These are phyloP conservation scores for Zoanthus gigantus DNA, from an alignment of 92 coral and sea anemone species.

Conservation along the genomic window DNA sequence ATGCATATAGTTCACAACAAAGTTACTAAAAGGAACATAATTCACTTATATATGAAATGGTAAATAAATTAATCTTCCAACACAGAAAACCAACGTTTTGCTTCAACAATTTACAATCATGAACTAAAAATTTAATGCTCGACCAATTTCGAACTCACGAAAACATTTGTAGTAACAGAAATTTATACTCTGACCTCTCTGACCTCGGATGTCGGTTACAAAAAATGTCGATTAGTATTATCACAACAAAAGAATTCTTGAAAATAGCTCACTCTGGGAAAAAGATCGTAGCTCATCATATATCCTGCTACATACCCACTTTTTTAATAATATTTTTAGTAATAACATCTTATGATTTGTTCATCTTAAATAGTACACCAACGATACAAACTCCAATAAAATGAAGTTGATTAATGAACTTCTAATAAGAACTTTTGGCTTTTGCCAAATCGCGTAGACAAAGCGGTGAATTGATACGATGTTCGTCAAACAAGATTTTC, in stretches of 20 bases:
- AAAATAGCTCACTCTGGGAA: neutral
- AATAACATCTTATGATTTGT: neutral
- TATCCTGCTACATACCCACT: neutral
- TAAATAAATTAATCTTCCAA: too few relatives aligned
- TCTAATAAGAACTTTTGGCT: neutral
- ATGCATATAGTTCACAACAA: too few relatives aligned
- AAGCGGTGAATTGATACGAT: neutral
- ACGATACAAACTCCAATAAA: neutral
- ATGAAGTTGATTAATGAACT: neutral
- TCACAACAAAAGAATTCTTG: neutral
- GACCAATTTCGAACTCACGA: neutral
- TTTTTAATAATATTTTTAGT: neutral
- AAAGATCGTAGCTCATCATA: neutral
- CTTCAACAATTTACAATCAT: neutral
- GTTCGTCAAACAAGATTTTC: neutral
- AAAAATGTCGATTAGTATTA: neutral
- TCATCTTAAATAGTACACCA: neutral
- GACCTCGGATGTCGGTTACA: conserved; percentile 2
- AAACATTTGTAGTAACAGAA: conserved; percentile 20
- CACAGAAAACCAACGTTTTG: neutral
- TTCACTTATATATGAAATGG: too few relatives aligned
- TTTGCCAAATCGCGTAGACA: neutral
- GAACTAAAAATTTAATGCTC: neutral
- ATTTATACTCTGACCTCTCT: neutral
- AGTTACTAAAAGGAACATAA: too few relatives aligned